phyloP scores from a whole-genome alignment of 2,888 invertebrate genomes.

The Limnephilus auricula region DNA sequence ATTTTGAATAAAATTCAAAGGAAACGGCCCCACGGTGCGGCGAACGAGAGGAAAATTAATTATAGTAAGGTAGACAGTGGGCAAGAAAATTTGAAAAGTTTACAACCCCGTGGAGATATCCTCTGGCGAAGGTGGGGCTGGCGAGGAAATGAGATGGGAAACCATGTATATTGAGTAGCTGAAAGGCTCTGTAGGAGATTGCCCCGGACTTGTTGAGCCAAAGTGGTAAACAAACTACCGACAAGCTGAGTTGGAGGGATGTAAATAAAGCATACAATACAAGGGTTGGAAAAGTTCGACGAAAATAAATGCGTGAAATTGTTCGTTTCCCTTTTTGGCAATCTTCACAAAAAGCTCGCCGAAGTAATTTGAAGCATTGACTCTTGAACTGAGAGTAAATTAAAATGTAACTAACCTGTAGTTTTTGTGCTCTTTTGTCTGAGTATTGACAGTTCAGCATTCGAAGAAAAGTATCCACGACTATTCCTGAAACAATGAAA shows the following conservation, averaged over 20 bases:
- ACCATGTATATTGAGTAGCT: neutral
- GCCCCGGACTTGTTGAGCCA: neutral
- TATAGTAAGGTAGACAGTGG: neutral
- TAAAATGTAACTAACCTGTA: neutral
- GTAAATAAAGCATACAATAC: neutral
- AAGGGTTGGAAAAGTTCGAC: neutral
- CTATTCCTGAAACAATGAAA: neutral
- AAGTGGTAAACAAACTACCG: neutral
- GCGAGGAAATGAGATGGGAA: neutral
- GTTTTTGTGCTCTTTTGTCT: neutral
- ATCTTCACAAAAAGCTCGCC: neutral
- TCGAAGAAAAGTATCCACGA: neutral
- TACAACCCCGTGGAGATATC: neutral
- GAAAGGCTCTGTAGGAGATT: neutral
- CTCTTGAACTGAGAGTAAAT: neutral
- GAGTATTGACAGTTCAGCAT: neutral
- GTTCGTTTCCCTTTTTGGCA: neutral
- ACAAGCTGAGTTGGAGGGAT: neutral
- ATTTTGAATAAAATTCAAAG: constrained; percentile 2
- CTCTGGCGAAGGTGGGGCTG: neutral
- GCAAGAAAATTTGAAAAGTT: constrained; percentile 19
- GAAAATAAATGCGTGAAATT: neutral
- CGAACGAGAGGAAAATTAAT: neutral
- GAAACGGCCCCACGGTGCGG: neutral
- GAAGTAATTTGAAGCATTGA: neutral